Conservation (phyloP, 2,888 invertebrate genomes). For the Cerastis rubricosa region DNA sequence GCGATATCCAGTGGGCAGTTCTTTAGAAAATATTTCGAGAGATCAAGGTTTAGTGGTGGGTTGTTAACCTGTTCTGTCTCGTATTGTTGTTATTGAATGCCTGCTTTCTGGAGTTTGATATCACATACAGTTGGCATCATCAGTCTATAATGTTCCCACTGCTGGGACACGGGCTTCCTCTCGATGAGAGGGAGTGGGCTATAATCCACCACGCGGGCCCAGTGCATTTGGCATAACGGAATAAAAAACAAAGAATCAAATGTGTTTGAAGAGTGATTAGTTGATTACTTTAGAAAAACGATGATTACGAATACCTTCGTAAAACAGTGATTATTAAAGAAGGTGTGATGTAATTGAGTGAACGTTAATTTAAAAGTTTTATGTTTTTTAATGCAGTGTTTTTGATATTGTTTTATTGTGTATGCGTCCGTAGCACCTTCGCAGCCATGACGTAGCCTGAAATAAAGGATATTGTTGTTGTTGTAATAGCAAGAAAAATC, state of each 20-base stretch:
- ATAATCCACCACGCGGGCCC: too few relatives aligned
- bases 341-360: not conserved
- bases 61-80: not conserved
- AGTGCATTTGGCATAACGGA: not conserved
- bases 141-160: too few relatives aligned
- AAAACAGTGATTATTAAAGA: not conserved
- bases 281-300: not conserved
- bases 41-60: not conserved
- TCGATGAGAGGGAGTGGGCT: too few relatives aligned
- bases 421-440: not conserved
- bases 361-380: not conserved
- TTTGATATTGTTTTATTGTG: not conserved
- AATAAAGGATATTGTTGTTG: too few relatives aligned
- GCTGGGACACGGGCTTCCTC: too few relatives aligned
- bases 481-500: not conserved
- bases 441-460: not conserved
- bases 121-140: not conserved
- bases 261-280: not conserved
- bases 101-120: not conserved
- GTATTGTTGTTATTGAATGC: not conserved
- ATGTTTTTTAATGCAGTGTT: not conserved
- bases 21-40: slow-evolving; percentile 18
- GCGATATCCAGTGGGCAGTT: slow-evolving; percentile 14
- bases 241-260: not conserved
- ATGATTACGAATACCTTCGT: not conserved